Conservation (phyloP, 64 coral and sea anemone species). For the Actinia tenebrosa region DNA sequence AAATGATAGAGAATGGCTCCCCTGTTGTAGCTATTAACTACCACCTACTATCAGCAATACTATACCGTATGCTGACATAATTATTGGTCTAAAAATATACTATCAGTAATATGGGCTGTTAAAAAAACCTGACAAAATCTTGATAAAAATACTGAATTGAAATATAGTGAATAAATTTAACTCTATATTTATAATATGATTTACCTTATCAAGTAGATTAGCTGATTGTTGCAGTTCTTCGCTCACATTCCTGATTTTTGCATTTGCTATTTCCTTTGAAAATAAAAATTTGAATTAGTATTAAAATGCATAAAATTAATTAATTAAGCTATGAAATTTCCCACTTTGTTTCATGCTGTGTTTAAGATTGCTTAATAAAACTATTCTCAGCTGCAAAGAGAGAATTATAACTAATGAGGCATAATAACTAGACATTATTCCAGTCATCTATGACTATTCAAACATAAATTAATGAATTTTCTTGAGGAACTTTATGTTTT, state of each 20-base stretch:
- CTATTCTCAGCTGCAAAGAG: background rate
- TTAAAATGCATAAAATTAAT: background rate
- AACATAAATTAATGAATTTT: too few relatives aligned
- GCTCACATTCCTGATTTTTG: slow-evolving; percentile 75
- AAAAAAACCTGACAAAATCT: too few relatives aligned
- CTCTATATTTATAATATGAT: background rate
- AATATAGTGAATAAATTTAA: background rate
- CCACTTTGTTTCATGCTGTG: background rate
- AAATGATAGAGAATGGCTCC: too few relatives aligned
- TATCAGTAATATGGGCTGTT: too few relatives aligned
- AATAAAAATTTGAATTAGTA: background rate
- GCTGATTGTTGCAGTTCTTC: slow-evolving; percentile 86
- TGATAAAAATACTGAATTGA: background rate
- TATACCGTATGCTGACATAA: too few relatives aligned
- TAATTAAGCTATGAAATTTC: background rate
- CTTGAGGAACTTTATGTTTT: too few relatives aligned
- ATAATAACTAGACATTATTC: background rate
- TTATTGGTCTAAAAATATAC: too few relatives aligned
- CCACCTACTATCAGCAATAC: too few relatives aligned
- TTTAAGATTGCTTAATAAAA: background rate
- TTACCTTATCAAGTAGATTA: slow-evolving; percentile 77
- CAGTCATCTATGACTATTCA: too few relatives aligned
- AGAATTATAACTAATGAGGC: background rate
- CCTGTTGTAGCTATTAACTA: too few relatives aligned
- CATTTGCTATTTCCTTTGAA: slow-evolving; percentile 63